Evolutionary conservation across 2,113 vertebrate genomes (phyloP).

Genomic region (Callopanchax toddi): DNA sequence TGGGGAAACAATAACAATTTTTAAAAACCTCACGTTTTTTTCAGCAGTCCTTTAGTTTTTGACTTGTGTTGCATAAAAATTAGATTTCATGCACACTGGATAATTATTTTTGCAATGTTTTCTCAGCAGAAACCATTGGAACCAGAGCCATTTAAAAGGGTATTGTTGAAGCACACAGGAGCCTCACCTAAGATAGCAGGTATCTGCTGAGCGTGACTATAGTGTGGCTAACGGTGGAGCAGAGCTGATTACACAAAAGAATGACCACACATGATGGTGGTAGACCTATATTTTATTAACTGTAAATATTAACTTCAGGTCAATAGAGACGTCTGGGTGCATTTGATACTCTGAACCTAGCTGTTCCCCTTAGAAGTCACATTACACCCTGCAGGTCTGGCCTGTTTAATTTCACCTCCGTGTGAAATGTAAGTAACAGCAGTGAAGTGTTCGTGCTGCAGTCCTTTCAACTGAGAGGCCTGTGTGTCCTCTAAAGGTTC

Average conservation of each 20-base stretch:
- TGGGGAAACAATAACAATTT: fast-evolving
- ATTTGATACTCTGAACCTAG: constrained; percentile 1
- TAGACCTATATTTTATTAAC: constrained; percentile 23
- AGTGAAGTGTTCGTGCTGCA: neutral
- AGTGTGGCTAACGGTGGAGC: neutral
- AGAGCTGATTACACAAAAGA: too few species aligned
- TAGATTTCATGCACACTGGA: neutral
- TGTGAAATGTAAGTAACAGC: constrained; percentile 1
- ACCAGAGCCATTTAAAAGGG: neutral
- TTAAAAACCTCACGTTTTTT: neutral
- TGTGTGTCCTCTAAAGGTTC: constrained; percentile 23
- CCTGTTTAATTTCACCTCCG: constrained; percentile 15
- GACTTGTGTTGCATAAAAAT: neutral
- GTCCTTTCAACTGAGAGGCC: constrained; percentile 9
- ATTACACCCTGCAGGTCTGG: neutral
- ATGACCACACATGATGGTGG: neutral
- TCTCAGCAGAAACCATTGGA: neutral
- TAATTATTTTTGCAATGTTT: constrained; percentile 34
- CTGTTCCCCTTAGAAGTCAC: neutral
- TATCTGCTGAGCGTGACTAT: constrained; percentile 61
- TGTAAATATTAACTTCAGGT: constrained; percentile 34
- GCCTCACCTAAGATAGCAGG: constrained; percentile 42
- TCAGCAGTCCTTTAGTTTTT: neutral
- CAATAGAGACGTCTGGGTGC: constrained; percentile 5
- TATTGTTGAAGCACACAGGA: constrained; percentile 19